Evolutionary conservation across 2,113 vertebrate species (phyloP).

Genomic region (Mastomys coucha): DNA sequence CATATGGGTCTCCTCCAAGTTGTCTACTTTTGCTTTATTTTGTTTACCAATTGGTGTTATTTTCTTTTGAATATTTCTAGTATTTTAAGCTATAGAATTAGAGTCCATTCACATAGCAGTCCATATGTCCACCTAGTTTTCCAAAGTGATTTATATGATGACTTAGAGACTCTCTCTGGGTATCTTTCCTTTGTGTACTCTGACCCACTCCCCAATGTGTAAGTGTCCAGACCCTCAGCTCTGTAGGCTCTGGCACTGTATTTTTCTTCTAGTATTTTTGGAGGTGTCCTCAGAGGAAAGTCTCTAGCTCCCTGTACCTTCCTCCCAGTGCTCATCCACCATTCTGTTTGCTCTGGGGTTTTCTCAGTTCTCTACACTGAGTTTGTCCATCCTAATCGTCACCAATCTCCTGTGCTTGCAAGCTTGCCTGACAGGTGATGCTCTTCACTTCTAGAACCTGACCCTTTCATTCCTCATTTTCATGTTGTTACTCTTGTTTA

Average conservation of each 20-base stretch:
- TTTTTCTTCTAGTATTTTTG: not conserved
- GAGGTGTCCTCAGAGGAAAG: not conserved
- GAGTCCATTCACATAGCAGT: not conserved
- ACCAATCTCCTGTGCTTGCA: not conserved
- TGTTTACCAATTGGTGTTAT: rapidly evolving
- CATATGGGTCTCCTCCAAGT: not conserved
- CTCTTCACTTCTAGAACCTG: not conserved
- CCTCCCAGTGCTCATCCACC: not conserved
- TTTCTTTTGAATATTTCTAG: not conserved
- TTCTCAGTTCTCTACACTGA: not conserved
- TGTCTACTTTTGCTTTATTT: not conserved
- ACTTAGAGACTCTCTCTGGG: not conserved
- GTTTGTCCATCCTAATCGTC: not conserved
- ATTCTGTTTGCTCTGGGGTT: not conserved
- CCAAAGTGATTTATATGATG: not conserved
- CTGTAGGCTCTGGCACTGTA: not conserved
- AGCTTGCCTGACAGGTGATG: not conserved
- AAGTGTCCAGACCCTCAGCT: no score
- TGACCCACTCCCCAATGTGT: rapidly evolving
- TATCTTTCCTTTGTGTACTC: not conserved
- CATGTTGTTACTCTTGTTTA: not conserved
- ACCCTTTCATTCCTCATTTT: not conserved
- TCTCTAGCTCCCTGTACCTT: not conserved
- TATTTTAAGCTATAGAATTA: not conserved
- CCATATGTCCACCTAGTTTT: not conserved